These are phyloP conservation scores for Yoshiicerus persimilis DNA, from an alignment of 1,140 invertebrate genomes.

Conservation along the genomic window DNA sequence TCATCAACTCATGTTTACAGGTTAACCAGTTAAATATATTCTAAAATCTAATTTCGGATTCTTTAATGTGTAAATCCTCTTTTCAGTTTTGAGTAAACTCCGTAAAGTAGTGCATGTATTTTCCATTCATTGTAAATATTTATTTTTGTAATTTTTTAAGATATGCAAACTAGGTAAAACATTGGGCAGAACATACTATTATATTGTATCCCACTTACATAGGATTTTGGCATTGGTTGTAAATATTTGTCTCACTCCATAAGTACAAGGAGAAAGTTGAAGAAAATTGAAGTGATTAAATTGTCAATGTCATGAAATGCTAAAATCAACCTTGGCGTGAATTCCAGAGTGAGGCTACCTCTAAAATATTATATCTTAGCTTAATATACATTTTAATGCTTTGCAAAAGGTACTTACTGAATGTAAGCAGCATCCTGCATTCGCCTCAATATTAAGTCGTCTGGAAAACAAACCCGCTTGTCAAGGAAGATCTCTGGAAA, in stretches of 20 bases:
- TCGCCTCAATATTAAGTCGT: slow-evolving; percentile 75
- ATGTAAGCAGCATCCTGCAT: slow-evolving; percentile 82
- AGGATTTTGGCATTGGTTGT: too few species aligned
- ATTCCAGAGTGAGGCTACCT: not conserved
- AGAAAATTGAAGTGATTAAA: too few species aligned
- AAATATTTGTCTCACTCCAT: too few species aligned
- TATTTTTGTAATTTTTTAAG: too few species aligned
- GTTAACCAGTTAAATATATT: not conserved
- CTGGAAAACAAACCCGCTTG: slow-evolving; percentile 84
- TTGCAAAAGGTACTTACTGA: slow-evolving; percentile 79
- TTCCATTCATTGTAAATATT: too few species aligned
- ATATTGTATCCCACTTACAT: too few species aligned
- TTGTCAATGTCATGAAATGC: too few species aligned
- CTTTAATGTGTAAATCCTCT: not conserved
- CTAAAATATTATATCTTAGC: not conserved
- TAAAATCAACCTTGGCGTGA: too few species aligned
- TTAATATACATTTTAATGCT: too few species aligned
- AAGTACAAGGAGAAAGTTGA: not conserved
- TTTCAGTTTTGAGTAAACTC: not conserved
- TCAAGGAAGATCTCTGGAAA: slow-evolving; percentile 81
- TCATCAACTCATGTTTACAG: not conserved
- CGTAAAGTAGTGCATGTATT: too few species aligned
- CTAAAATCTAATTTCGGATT: not conserved
- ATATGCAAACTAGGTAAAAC: too few species aligned
- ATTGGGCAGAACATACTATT: too few species aligned